A percentile compares a stretch with the other conserved stretches of the same genome.
Conservation (phyloP, 2,888 invertebrate species). For the Pedicia rivosa region DNA sequence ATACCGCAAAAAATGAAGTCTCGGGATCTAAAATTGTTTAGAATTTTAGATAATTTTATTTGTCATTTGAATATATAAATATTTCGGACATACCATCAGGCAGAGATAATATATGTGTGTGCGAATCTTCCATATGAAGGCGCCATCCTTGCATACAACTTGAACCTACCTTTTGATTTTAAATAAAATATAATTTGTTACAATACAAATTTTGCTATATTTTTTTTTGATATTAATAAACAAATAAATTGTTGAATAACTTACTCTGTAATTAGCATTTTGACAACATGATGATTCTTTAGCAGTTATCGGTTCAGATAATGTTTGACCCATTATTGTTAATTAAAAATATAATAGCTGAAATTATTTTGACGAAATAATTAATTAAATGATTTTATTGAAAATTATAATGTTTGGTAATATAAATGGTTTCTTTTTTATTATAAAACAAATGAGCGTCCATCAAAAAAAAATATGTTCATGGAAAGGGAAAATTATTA, state of each 20-base stretch:
- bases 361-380: too few relatives aligned
- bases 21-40: too few relatives aligned
- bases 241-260: neutral
- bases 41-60: too few relatives aligned
- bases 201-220: neutral
- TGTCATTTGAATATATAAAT: too few relatives aligned
- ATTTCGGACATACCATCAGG: too few relatives aligned
- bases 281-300: constrained; percentile 72
- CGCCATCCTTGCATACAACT: constrained; percentile 99
- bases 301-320: constrained; percentile 90
- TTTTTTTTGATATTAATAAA: neutral
- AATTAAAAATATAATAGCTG: neutral
- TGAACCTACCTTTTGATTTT: constrained; percentile 58
- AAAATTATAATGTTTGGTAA: too few relatives aligned
- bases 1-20: constrained; percentile 91
- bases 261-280: constrained; percentile 40
- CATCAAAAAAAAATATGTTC: too few relatives aligned
- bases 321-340: constrained; percentile 79
- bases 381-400: too few relatives aligned
- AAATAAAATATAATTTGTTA: neutral
- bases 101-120: constrained; percentile 84
- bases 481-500: too few relatives aligned
- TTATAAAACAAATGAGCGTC: too few relatives aligned
- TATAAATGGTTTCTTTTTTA: too few relatives aligned
- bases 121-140: constrained; percentile 97